Evolutionary conservation across 2,888 invertebrate genomes (phyloP).

Genomic region (Drosophila quinaria): DNA sequence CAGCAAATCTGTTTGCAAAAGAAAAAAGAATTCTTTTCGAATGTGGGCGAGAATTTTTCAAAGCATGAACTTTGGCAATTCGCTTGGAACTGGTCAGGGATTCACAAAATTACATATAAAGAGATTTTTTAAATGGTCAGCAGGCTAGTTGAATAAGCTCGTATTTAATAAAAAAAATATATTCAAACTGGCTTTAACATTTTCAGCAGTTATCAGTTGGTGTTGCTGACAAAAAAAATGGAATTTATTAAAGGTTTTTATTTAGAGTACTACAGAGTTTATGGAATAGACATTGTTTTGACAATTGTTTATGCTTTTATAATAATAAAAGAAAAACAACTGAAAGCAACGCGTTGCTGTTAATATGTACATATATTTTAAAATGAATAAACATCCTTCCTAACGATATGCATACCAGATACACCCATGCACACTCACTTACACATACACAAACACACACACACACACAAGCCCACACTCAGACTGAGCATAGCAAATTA

Average conservation of each 20-base stretch:
- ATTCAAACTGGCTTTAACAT: too few relatives aligned
- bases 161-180: background rate
- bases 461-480: constrained; percentile 1
- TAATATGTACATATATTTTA: constrained; percentile 26
- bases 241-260: constrained; percentile 14
- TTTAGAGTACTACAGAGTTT: background rate
- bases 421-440: constrained; percentile 5
- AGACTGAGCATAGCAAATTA: constrained; percentile 41
- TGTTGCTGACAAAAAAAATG: background rate
- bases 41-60: background rate
- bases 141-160: background rate
- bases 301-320: constrained; percentile 37
- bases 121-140: background rate
- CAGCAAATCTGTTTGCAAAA: background rate
- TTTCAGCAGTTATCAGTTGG: background rate
- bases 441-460: constrained; percentile 3
- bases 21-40: background rate
- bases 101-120: background rate
- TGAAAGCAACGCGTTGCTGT: constrained; percentile 14
- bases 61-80: background rate
- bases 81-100: background rate
- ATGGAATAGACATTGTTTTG: constrained; percentile 23
- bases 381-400: constrained; percentile 46
- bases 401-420: constrained; percentile 11
- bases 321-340: constrained; percentile 16